phyloP scores from a whole-genome alignment of 2,113 vertebrate species.

The Rhombomys opimus region DNA sequence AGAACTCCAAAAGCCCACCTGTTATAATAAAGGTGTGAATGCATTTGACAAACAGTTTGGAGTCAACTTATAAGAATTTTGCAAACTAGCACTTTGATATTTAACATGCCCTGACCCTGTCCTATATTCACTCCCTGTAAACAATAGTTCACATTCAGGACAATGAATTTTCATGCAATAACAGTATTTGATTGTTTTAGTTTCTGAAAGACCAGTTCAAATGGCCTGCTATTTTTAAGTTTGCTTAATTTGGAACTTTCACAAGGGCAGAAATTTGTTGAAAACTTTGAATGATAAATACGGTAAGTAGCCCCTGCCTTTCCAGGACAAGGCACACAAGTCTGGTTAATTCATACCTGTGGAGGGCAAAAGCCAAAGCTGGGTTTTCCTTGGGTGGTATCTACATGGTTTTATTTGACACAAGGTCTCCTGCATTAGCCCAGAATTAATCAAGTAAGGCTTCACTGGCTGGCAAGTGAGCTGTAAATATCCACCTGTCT shows the following conservation, averaged over 20 bases:
- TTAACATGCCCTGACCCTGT: not conserved
- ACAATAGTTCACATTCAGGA: not conserved
- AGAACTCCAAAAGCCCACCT: not conserved
- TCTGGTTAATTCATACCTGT: not conserved
- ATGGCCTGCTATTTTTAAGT: not conserved
- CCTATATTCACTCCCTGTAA: not conserved
- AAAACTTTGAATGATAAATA: conserved; percentile 33
- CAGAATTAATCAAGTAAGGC: no score
- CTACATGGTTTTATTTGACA: not conserved
- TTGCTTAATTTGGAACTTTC: not conserved
- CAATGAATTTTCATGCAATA: not conserved
- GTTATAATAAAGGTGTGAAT: not conserved
- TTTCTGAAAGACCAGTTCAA: not conserved
- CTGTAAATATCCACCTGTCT: not conserved
- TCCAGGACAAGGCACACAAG: not conserved
- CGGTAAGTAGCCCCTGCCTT: not conserved
- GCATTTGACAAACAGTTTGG: not conserved
- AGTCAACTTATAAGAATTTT: conserved; percentile 23
- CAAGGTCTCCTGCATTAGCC: not conserved
- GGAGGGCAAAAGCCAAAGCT: not conserved
- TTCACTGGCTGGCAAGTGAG: not conserved
- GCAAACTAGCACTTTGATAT: not conserved
- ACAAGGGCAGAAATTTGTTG: not conserved
- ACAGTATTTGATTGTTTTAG: not conserved
- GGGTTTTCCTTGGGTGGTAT: not conserved